A percentile compares a stretch with the other conserved stretches of the same genome.
These are phyloP conservation scores for Pao palembangensis DNA, from an alignment of 2,113 vertebrate genomes.

Conservation along the genomic window DNA sequence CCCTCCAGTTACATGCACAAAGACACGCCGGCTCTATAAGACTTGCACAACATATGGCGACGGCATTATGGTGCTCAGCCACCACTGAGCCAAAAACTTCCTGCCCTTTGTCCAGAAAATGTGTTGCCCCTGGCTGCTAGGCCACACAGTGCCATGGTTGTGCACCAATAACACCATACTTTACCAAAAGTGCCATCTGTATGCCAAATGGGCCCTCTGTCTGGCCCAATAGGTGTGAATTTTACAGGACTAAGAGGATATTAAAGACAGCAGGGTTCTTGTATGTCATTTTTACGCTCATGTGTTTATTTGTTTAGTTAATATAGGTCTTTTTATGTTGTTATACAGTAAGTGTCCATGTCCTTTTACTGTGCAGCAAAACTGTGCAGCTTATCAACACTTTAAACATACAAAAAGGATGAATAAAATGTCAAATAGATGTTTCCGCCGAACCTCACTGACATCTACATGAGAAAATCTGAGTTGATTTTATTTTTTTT, in stretches of 20 bases:
- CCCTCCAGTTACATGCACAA: constrained; percentile 65
- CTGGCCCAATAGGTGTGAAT: constrained; percentile 59
- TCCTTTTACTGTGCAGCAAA: constrained; percentile 21
- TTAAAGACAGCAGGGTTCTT: constrained; percentile 44
- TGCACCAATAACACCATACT: constrained; percentile 70
- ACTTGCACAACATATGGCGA: constrained; percentile 69
- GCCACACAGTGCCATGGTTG: constrained; percentile 68
- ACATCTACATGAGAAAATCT: constrained; percentile 51
- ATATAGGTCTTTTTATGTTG: not conserved
- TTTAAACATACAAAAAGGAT: constrained; percentile 42
- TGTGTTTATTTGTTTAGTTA: constrained; percentile 8
- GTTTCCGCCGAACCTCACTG: constrained; percentile 71
- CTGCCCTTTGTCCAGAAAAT: constrained; percentile 69
- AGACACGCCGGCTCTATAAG: constrained; percentile 68
- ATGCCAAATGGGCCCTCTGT: constrained; percentile 68
- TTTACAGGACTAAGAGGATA: constrained; percentile 43
- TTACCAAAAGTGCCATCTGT: constrained; percentile 69
- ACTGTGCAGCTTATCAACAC: constrained; percentile 13
- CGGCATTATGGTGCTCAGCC: constrained; percentile 59
- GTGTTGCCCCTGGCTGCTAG: constrained; percentile 65
- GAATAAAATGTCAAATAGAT: constrained; percentile 61
- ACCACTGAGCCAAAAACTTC: constrained; percentile 61
- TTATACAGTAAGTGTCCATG: not conserved
- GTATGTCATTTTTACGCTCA: constrained; percentile 6
- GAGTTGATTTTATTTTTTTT: constrained; percentile 26